Evolutionary conservation across 2,888 invertebrate species (phyloP).

Genomic region (Pogonocherus hispidulus): DNA sequence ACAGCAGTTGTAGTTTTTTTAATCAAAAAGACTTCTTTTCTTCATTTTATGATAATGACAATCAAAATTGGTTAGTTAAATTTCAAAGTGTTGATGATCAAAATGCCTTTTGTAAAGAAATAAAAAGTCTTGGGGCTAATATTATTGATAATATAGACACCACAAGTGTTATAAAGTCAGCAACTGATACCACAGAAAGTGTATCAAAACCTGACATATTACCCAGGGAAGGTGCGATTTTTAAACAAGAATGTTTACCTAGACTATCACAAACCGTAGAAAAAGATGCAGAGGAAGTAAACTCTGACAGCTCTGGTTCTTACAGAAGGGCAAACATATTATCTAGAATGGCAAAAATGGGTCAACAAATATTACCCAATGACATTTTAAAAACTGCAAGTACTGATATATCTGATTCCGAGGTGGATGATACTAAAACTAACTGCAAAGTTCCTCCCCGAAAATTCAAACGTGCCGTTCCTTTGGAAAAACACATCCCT

Average conservation of each 20-base stretch:
- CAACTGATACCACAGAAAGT: not conserved
- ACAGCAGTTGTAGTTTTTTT: constrained; percentile 50
- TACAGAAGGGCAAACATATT: constrained; percentile 69
- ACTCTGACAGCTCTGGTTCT: constrained; percentile 52
- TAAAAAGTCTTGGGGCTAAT: constrained; percentile 49
- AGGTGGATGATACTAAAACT: constrained; percentile 42
- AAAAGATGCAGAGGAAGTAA: constrained; percentile 11
- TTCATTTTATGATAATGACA: constrained; percentile 60
- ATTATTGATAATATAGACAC: constrained; percentile 35
- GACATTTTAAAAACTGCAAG: constrained; percentile 38
- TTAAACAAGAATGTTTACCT: constrained; percentile 33
- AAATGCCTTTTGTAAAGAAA: constrained; percentile 51
- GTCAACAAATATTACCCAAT: constrained; percentile 69
- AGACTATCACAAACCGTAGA: constrained; percentile 31
- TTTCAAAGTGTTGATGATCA: constrained; percentile 57
- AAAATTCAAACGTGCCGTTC: constrained; percentile 37
- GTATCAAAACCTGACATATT: not conserved
- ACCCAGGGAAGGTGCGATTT: constrained; percentile 1
- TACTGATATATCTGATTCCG: constrained; percentile 55
- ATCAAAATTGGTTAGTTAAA: constrained; percentile 61
- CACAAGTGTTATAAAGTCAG: constrained; percentile 9
- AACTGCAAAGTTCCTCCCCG: constrained; percentile 41
- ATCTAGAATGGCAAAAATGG: constrained; percentile 74
- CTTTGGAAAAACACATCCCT: constrained; percentile 6
- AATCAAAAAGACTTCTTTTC: constrained; percentile 57